These are phyloP conservation scores for Azemiops feae DNA, from an alignment of 2,113 vertebrate species.

Conservation along the genomic window DNA sequence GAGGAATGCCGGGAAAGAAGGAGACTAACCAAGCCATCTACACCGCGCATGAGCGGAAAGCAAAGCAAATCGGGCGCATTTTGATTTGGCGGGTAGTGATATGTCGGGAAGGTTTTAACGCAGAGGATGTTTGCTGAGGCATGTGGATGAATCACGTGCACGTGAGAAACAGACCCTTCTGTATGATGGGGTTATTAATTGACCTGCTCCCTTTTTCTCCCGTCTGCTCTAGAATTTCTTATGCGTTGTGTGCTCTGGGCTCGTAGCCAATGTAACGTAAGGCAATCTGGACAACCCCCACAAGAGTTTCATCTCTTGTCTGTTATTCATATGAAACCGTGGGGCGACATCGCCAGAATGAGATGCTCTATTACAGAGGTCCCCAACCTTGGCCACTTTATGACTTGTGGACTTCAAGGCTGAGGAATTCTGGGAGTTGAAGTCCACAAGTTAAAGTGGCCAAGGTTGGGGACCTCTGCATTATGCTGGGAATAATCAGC, in stretches of 20 bases:
- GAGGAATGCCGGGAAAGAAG: neutral
- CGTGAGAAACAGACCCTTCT: neutral
- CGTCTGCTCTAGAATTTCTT: neutral
- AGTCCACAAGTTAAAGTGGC: too few species aligned
- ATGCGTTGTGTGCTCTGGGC: neutral
- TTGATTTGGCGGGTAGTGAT: neutral
- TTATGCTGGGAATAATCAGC: neutral
- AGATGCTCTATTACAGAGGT: too few species aligned
- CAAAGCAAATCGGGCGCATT: neutral
- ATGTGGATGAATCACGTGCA: neutral
- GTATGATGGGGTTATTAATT: neutral
- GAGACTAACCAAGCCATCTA: fast-evolving
- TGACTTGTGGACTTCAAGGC: too few species aligned
- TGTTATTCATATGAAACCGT: neutral
- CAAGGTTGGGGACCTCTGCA: too few species aligned
- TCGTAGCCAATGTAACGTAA: too few species aligned
- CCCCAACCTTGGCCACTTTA: too few species aligned
- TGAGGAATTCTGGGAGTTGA: too few species aligned
- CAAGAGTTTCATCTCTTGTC: neutral
- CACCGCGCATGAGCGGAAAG: neutral
- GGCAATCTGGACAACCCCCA: neutral
- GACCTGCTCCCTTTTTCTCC: neutral
- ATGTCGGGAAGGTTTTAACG: fast-evolving
- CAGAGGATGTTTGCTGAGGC: too few species aligned
- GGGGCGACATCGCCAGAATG: too few species aligned